Base-by-base conservation (phyloP, 2,113 vertebrate genomes). In the Cochlearius cochlearius region DNA sequence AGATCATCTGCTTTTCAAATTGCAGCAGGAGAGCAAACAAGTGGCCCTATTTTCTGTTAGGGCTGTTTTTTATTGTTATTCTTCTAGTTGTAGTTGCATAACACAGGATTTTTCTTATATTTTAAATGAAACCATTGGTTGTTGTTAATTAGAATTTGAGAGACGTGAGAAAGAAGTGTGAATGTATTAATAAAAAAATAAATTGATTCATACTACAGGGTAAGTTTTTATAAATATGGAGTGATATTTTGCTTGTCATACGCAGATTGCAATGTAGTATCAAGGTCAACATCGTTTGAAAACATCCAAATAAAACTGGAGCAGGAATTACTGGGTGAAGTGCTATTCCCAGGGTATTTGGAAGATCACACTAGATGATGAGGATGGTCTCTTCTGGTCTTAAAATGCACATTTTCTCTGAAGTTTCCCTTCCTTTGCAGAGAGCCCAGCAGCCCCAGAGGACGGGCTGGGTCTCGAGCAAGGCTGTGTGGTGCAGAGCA, bases 1-100 rank as follows among this genome's bases (percentile, higher is more conserved):
- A 90, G 56, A 91, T 90, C 72, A 92, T 94, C 77, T 95, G 86
- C 75, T 78, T 92, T 97, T 74, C 14, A 38, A 77, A 94, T 93
- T 85, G 75, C 72, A 92, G 78, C 64, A 59, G 88, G 66, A 86
- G 21, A 82, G 34, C 81, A 94, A 92, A 89, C 14, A 78, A 97
- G 83, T 67, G 12, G 76, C 53, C 34, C 73, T 86, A 8, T 95
- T 95, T 97, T 53, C 78, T 86, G 53, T 41, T 41, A 41, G 15
- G 58, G 32, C 16, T 36, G 91, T 26, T 43, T 30, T 34, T 43
- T 30, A 43, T 15, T 15, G 15, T 53, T 60, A 18, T 45, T 18
- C 26, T 38, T 34, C 26, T 76, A 14, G 8, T 26, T 67, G 27
- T 69, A 47, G 23, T 92, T 91, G 55, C 17, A n/a, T 86, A 81